These are phyloP conservation scores for Xylocampa areola DNA, from an alignment of 2,888 invertebrate species.

Conservation along the genomic window DNA sequence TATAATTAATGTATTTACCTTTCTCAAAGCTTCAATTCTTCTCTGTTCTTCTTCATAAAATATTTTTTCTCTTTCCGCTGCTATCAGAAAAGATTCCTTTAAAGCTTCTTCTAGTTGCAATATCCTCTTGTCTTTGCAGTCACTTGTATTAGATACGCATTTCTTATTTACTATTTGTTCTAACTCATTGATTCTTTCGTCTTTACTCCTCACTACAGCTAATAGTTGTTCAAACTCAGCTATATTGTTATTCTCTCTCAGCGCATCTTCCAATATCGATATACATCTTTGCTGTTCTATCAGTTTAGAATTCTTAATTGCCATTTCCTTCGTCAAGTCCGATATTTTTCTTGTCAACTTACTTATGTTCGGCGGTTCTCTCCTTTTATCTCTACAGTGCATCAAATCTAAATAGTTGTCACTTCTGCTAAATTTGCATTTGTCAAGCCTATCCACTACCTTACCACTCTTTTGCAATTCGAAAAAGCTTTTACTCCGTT, in stretches of 20 bases:
- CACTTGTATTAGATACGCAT: conserved; percentile 72
- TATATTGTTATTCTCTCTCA: conserved; percentile 89
- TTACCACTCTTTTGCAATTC: conserved; percentile 90
- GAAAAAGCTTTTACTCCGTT: conserved; percentile 84
- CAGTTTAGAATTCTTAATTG: conserved; percentile 87
- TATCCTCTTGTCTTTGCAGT: conserved; percentile 89
- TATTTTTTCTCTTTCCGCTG: conserved; percentile 92
- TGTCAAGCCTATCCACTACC: conserved; percentile 90
- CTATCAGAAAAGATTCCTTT: conserved; percentile 93
- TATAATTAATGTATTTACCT: conserved; percentile 80
- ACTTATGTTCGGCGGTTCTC: conserved; percentile 70
- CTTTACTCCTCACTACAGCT: conserved; percentile 90
- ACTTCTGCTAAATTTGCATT: conserved; percentile 85
- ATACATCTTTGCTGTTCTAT: conserved; percentile 89
- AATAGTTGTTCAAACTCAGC: conserved; percentile 90
- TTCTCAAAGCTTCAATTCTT: conserved; percentile 91
- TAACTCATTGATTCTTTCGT: conserved; percentile 93
- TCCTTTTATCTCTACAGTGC: conserved; percentile 67
- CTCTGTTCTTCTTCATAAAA: conserved; percentile 91
- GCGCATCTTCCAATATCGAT: conserved; percentile 87
- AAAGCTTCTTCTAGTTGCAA: conserved; percentile 95
- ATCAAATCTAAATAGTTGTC: conserved; percentile 79
- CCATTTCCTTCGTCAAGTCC: conserved; percentile 83
- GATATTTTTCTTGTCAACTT: conserved; percentile 82
- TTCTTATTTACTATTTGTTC: conserved; percentile 91